Conservation (phyloP, 2,113 vertebrate species). For the Neotoma lepida region DNA sequence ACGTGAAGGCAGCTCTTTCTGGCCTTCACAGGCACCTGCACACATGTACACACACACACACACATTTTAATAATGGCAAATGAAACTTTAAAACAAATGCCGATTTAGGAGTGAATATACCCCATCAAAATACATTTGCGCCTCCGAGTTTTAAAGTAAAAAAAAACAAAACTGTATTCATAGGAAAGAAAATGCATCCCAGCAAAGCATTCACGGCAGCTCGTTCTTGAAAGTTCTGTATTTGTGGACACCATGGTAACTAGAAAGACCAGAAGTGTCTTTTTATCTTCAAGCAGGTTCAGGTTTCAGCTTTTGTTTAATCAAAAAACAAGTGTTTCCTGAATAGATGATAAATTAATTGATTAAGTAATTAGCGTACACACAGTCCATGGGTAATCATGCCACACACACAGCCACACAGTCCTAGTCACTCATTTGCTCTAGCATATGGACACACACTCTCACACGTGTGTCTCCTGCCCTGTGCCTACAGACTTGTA, state of each 20-base stretch:
- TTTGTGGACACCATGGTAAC: neutral
- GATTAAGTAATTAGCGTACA: too few relatives aligned
- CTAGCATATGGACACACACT: neutral
- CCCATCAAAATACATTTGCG: neutral
- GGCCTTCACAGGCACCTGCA: neutral
- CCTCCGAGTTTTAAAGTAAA: slow-evolving; percentile 21
- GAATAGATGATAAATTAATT: neutral
- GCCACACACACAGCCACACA: fast-evolving
- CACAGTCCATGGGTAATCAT: fast-evolving
- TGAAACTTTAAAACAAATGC: neutral
- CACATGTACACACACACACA: neutral
- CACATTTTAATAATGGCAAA: neutral
- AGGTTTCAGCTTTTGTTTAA: neutral
- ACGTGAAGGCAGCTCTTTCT: neutral
- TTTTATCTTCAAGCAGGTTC: neutral
- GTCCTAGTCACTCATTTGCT: neutral
- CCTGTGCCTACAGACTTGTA: neutral
- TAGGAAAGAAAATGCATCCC: slow-evolving; percentile 51
- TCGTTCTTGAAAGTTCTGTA: neutral
- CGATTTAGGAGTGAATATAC: neutral
- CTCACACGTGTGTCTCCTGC: fast-evolving
- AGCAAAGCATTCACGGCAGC: neutral
- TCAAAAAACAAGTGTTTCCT: neutral
- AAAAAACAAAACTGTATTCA: neutral
- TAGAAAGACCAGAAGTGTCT: neutral